Percentiles rank a stretch among this genome's conserved stretches.
Conservation (phyloP, 2,113 vertebrate species). For the Chrysemys picta region DNA sequence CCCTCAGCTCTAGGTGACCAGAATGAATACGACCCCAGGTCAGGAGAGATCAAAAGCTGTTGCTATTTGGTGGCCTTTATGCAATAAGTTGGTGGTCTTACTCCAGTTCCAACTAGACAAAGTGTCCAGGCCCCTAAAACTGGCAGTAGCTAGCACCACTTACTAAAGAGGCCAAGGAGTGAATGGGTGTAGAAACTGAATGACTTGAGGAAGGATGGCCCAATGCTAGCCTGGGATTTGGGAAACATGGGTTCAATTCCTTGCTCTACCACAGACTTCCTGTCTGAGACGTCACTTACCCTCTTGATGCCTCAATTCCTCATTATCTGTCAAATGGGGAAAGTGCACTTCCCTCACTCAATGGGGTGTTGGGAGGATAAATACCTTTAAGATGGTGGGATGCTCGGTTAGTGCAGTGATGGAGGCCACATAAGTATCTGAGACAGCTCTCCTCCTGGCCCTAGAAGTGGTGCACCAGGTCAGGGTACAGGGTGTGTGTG, state of each 20-base stretch:
- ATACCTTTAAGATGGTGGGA: not conserved
- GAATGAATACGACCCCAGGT: conserved; percentile 68
- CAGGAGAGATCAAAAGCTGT: conserved; percentile 71
- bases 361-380: not conserved
- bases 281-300: not conserved
- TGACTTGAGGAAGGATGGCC: not conserved
- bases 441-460: not conserved
- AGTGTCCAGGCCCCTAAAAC: not conserved
- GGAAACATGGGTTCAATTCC: not conserved
- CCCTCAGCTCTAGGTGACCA: conserved; percentile 71
- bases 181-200: not conserved
- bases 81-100: conserved; percentile 62
- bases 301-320: not conserved
- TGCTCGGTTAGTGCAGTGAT: not conserved
- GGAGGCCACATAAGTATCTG: not conserved
- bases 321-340: not conserved
- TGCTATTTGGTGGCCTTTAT: conserved; percentile 36
- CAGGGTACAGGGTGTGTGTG: not conserved
- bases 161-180: not conserved
- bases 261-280: not conserved
- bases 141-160: not conserved
- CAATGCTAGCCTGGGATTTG: not conserved
- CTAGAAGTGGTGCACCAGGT: not conserved
- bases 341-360: not conserved
- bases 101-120: conserved; percentile 9